These are phyloP conservation scores for Argyrosomus japonicus DNA, from an alignment of 2,113 vertebrate species.

Conservation along the genomic window DNA sequence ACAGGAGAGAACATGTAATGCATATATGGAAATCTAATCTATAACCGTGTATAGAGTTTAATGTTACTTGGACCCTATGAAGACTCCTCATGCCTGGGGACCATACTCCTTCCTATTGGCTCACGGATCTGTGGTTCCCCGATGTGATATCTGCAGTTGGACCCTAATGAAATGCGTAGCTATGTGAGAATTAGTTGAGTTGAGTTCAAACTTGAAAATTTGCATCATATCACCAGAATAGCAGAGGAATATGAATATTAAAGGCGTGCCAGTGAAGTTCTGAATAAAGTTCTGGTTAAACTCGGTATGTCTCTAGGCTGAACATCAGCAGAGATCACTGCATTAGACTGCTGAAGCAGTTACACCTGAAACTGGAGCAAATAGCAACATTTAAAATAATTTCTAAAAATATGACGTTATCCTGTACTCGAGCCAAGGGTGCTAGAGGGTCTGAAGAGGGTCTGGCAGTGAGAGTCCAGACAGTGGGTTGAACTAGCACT, in stretches of 20 bases:
- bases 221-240: background rate
- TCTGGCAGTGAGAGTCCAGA: slow-evolving; percentile 7
- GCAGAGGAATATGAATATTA: background rate
- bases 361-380: slow-evolving; percentile 4
- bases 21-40: too few relatives aligned
- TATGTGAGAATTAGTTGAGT: too few relatives aligned
- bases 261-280: background rate
- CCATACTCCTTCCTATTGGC: too few relatives aligned
- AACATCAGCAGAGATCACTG: background rate
- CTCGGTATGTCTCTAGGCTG: background rate
- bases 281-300: background rate
- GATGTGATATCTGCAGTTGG: background rate
- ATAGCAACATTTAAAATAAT: slow-evolving; percentile 23
- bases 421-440: background rate
- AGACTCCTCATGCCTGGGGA: too few relatives aligned
- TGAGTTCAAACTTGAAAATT: background rate
- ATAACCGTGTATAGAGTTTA: too few relatives aligned
- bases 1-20: too few relatives aligned
- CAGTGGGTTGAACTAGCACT: background rate
- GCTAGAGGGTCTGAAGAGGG: background rate
- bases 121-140: too few relatives aligned
- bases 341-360: background rate
- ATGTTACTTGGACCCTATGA: too few relatives aligned
- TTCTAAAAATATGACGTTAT: slow-evolving; percentile 6
- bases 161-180: background rate